Evolutionary conservation across 2,888 invertebrate genomes (phyloP), one percentile per base, ranked within the genome.

Genomic region (Amphipoea lucens): DNA sequence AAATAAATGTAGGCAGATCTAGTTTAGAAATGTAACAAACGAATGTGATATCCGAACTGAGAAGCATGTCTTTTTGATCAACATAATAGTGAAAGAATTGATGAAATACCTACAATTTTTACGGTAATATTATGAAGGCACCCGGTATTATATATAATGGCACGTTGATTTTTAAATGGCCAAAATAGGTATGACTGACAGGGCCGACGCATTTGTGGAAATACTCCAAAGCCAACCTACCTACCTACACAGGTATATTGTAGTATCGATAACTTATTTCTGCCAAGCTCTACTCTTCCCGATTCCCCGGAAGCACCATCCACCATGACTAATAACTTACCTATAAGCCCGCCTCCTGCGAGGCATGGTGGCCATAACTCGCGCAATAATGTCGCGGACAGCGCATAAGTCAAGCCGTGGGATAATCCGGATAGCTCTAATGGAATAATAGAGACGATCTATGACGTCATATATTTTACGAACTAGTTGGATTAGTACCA

Each of bases 381-480:
- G 65, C 20, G 76, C 81, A 85, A 87, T 89, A 89, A 88, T 85
- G 84, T 89, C 84, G 89, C 87, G 83, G 88, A 89, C 89, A 88
- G 88, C 60, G 81, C 87, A 88, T 92, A 91, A 91, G 90, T 91
- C 90, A 91, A 88, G 82, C 88, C 79, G 83, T 76, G 85, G 88
- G 89, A 86, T 90, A 90, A 92, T 91, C 91, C 90, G 79, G 85
- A 83, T 78, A 84, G 85, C 79, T 87, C 90, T 92, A 92, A 92
- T 92, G 90, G 91, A 92, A 92, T 91, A 92, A 90, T 90, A 89
- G 90, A 88, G 86, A 87, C 86, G 88, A 92, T 91, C 90, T 90
- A 92, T 90, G 88, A 90, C 73, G 89, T 85, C 88, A 85, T 90
- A 89, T 87, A 91, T 89, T 89, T 87, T 82, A 85, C 88, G 85